phyloP scores from a whole-genome alignment of 2,797 vertebrate species.

The Schizothorax lantsangensis region DNA sequence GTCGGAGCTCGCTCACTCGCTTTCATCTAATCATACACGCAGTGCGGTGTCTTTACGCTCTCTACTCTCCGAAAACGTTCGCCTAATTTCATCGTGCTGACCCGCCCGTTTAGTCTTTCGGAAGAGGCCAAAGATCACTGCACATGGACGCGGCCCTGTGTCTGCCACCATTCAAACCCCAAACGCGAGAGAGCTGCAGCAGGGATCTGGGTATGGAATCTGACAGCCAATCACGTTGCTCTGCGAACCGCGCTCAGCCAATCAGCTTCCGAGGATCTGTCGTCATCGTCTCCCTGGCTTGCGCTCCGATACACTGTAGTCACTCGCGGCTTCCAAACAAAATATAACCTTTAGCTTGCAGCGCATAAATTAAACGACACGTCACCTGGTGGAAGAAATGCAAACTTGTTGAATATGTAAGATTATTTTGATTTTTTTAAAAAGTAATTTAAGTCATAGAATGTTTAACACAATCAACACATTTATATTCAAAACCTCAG shows the following conservation, averaged over 20 bases:
- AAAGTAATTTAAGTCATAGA: not conserved
- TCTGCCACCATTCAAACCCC: slow-evolving; percentile 56
- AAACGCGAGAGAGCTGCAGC: slow-evolving; percentile 61
- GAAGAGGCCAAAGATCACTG: slow-evolving; percentile 53
- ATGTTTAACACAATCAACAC: not conserved
- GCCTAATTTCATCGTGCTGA: slow-evolving; percentile 70
- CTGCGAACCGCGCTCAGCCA: slow-evolving; percentile 62
- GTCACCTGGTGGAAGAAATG: not conserved
- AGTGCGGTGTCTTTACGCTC: slow-evolving; percentile 55
- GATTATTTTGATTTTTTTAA: not conserved
- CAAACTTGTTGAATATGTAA: not conserved
- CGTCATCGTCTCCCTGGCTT: slow-evolving; percentile 37
- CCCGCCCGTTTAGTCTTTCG: not conserved
- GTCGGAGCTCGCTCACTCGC: slow-evolving; percentile 48
- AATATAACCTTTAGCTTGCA: not conserved
- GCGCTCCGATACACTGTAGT: not conserved
- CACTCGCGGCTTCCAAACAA: slow-evolving; percentile 3
- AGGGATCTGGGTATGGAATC: slow-evolving; percentile 60
- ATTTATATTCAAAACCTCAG: not conserved
- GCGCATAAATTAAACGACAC: not conserved
- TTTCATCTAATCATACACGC: slow-evolving; percentile 55
- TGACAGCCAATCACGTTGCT: slow-evolving; percentile 71
- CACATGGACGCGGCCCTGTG: slow-evolving; percentile 57
- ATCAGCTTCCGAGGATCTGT: slow-evolving; percentile 56
- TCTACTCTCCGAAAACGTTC: slow-evolving; percentile 58